Conservation (phyloP, 2,888 invertebrate genomes). For the Nephrocerus scutellatus region DNA sequence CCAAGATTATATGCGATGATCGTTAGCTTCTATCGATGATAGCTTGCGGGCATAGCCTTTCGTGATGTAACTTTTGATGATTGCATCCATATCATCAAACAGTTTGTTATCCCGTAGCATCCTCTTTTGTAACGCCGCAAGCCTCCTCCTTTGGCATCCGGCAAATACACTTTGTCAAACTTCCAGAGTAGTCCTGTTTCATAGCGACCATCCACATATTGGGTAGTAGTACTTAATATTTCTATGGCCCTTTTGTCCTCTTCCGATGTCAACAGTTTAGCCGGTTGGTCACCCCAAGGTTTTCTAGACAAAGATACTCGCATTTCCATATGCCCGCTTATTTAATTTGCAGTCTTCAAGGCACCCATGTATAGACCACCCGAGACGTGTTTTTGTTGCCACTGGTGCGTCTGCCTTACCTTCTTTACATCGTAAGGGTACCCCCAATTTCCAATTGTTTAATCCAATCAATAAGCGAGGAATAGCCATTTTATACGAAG, state of each 20-base stretch:
- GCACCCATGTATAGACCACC: no score
- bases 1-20: neutral
- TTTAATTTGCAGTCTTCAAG: no score
- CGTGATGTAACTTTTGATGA: neutral
- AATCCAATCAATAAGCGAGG: no score
- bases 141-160: conserved; percentile 8
- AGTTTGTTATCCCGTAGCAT: neutral
- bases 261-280: neutral
- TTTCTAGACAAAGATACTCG: no score
- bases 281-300: no score
- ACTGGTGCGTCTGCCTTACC: no score
- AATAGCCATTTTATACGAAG: no score
- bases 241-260: conserved; percentile 8
- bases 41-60: conserved; percentile 7
- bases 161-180: conserved; percentile 3
- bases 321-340: no score
- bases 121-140: conserved; percentile 11
- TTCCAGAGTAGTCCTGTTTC: conserved; percentile 13
- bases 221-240: conserved; percentile 9
- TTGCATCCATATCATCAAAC: no score
- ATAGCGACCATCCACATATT: conserved; percentile 6
- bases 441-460: no score
- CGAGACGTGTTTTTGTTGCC: no score
- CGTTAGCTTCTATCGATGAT: neutral
- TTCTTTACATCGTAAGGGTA: no score